These are phyloP conservation scores for Acestrorhynchus altus DNA, from an alignment of 2,797 vertebrate species.

Conservation along the genomic window DNA sequence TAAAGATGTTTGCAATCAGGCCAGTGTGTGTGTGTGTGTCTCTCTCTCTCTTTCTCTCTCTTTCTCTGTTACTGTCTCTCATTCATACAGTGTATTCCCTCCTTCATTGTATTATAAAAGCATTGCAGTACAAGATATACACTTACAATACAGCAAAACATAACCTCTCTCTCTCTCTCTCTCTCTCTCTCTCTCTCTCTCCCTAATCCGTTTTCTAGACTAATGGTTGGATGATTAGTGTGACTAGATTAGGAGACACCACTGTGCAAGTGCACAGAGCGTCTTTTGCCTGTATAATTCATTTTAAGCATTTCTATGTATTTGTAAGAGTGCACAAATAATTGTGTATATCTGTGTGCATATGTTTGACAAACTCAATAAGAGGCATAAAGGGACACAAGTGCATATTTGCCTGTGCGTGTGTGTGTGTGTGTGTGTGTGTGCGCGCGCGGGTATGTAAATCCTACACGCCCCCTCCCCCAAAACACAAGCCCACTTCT, in stretches of 20 bases:
- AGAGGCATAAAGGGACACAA: too few relatives aligned
- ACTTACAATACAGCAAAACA: too few relatives aligned
- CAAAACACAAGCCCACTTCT: too few relatives aligned
- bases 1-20: too few relatives aligned
- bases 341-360: conserved; percentile 1
- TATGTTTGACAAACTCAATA: neutral
- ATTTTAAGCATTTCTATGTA: conserved; percentile 57
- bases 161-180: conserved; percentile 35
- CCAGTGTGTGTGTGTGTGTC: conserved; percentile 15
- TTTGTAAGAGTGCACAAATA: conserved; percentile 44
- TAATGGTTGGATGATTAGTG: conserved; percentile 55
- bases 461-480: too few relatives aligned
- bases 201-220: conserved; percentile 54
- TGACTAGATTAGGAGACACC: conserved; percentile 40
- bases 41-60: too few relatives aligned
- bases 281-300: conserved; percentile 39
- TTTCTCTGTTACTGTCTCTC: too few relatives aligned
- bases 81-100: conserved; percentile 59
- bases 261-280: conserved; percentile 47
- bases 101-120: too few relatives aligned
- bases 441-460: too few relatives aligned
- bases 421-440: too few relatives aligned
- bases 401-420: too few relatives aligned
- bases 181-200: conserved; percentile 38
- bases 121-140: too few relatives aligned